phyloP scores from a whole-genome alignment of 2,797 vertebrate genomes.

The Tapera naevia region DNA sequence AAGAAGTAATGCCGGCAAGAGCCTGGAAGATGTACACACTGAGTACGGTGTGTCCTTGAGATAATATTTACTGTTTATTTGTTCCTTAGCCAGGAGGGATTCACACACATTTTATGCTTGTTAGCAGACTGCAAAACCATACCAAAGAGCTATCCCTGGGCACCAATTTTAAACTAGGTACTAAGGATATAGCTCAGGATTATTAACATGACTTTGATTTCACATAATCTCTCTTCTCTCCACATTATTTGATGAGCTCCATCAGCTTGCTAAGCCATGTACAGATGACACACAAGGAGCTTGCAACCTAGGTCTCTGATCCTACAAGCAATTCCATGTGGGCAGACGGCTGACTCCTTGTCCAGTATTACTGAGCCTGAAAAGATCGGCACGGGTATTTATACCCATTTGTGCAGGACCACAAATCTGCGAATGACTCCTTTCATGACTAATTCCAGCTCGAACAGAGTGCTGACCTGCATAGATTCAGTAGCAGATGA shows the following conservation, averaged over 20 bases:
- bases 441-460: neutral
- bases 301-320: neutral
- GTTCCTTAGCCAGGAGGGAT: neutral
- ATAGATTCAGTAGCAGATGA: neutral
- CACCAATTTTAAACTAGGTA: neutral
- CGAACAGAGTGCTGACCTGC: neutral
- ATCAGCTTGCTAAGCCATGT: neutral
- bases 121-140: neutral
- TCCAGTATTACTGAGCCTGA: neutral
- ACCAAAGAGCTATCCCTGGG: neutral
- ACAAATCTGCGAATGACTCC: neutral
- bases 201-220: neutral
- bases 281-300: neutral
- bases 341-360: neutral
- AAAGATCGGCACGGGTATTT: neutral
- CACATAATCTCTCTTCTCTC: neutral
- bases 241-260: neutral
- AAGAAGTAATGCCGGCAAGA: neutral
- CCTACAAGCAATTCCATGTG: neutral
- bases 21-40: neutral
- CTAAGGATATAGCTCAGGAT: neutral
- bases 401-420: neutral
- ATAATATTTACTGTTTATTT: neutral
- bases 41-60: neutral
- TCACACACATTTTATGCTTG: neutral